Percentiles rank a stretch among this genome's conserved stretches.
Conservation (phyloP, 2,888 invertebrate species). For the Temnothorax ravouxi region DNA sequence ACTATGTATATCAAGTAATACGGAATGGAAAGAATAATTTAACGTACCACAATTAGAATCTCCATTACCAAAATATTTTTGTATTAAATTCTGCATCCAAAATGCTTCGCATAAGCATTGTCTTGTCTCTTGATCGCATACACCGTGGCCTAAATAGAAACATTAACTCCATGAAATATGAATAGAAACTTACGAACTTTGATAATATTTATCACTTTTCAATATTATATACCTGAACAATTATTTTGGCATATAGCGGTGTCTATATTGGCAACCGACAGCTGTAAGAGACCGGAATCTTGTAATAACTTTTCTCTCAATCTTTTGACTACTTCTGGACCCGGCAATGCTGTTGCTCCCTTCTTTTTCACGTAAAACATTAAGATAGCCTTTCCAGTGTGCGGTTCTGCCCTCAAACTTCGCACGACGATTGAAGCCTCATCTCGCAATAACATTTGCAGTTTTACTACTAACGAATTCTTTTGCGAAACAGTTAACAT, state of each 20-base stretch:
- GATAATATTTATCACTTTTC: not conserved
- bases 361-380: conserved; percentile 91
- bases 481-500: conserved; percentile 91
- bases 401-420: conserved; percentile 87
- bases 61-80: conserved; percentile 89
- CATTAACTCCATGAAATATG: not conserved
- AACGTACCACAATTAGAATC: conserved; percentile 93
- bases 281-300: conserved; percentile 91
- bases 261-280: conserved; percentile 92
- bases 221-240: conserved; percentile 90
- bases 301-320: conserved; percentile 90
- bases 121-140: conserved; percentile 94
- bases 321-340: conserved; percentile 90
- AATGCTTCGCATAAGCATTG: conserved; percentile 97
- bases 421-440: conserved; percentile 88
- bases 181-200: not conserved
- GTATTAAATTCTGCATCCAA: conserved; percentile 96
- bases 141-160: conserved; percentile 90
- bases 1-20: not conserved
- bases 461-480: conserved; percentile 92
- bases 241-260: conserved; percentile 96
- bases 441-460: conserved; percentile 93
- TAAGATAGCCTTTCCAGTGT: conserved; percentile 87
- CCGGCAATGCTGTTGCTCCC: conserved; percentile 87
- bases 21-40: not conserved